Percentiles rank a stretch among this genome's conserved stretches.
These are phyloP conservation scores for Brachystomella parvula DNA, from an alignment of 1,140 invertebrate genomes.

Conservation along the genomic window DNA sequence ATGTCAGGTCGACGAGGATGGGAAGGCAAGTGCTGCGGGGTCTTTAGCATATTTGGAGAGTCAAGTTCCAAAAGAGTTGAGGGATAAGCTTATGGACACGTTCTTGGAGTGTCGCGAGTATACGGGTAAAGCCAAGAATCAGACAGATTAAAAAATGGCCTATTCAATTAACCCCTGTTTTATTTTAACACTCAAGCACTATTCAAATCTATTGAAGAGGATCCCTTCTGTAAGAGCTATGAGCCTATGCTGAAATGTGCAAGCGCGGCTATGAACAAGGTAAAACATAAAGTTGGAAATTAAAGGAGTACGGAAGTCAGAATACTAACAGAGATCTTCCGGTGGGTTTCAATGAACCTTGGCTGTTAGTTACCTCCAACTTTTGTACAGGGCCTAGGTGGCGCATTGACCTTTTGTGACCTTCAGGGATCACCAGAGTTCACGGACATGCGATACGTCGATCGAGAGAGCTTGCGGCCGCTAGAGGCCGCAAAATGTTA, in stretches of 20 bases:
- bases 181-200: not conserved
- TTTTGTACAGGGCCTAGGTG: too few relatives aligned
- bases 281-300: too few relatives aligned
- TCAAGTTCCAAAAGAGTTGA: not conserved
- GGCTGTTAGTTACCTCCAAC: too few relatives aligned
- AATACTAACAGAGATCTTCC: too few relatives aligned
- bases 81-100: not conserved
- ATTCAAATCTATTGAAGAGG: not conserved
- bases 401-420: too few relatives aligned
- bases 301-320: too few relatives aligned
- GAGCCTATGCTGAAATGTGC: conserved; percentile 9
- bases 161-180: not conserved
- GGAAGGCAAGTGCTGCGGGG: not conserved
- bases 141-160: not conserved
- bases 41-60: not conserved
- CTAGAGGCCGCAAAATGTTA: too few relatives aligned
- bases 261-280: not conserved
- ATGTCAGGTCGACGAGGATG: not conserved
- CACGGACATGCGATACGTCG: too few relatives aligned
- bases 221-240: conserved; percentile 10
- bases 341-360: too few relatives aligned
- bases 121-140: too few relatives aligned
- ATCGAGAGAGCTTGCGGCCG: too few relatives aligned
- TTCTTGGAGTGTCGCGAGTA: conserved; percentile 10
- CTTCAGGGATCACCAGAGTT: too few relatives aligned